phyloP scores from a whole-genome alignment of 2,113 vertebrate species.

The Sigmodon hispidus region DNA sequence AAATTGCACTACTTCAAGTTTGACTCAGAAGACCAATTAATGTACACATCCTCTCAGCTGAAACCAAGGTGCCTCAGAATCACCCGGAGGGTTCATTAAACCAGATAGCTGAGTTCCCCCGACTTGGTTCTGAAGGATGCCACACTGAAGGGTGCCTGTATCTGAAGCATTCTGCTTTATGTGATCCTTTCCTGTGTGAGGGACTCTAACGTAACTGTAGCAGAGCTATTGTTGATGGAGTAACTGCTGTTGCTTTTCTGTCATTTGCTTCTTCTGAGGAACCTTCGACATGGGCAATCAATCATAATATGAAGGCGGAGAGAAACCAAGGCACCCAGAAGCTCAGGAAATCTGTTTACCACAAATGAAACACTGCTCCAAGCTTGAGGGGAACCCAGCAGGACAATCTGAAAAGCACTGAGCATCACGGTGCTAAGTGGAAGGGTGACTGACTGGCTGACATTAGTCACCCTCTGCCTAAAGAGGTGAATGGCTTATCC shows the following conservation, averaged over 20 bases:
- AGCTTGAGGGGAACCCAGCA: not conserved
- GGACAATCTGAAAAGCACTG: not conserved
- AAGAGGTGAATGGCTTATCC: not conserved
- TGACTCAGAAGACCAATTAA: constrained; percentile 3
- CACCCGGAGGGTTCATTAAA: not conserved
- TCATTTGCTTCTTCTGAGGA: not conserved
- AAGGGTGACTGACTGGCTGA: not conserved
- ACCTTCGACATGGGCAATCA: not conserved
- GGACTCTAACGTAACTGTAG: not conserved
- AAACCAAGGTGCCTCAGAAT: not conserved
- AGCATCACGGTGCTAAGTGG: not conserved
- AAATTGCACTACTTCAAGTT: constrained; percentile 22
- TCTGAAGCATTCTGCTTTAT: not conserved
- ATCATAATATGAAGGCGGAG: not conserved
- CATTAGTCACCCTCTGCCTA: not conserved
- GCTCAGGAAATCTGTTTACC: not conserved
- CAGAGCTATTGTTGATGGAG: not conserved
- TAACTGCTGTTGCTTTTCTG: not conserved
- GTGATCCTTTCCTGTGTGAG: not conserved
- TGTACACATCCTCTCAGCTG: constrained; percentile 21
- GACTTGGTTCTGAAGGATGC: not conserved
- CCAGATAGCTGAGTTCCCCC: not conserved
- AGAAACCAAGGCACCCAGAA: not conserved
- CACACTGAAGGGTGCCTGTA: not conserved
- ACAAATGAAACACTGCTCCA: not conserved